Base-by-base conservation (phyloP, 2,888 invertebrate genomes). In the Cryptocephalus primarius region DNA sequence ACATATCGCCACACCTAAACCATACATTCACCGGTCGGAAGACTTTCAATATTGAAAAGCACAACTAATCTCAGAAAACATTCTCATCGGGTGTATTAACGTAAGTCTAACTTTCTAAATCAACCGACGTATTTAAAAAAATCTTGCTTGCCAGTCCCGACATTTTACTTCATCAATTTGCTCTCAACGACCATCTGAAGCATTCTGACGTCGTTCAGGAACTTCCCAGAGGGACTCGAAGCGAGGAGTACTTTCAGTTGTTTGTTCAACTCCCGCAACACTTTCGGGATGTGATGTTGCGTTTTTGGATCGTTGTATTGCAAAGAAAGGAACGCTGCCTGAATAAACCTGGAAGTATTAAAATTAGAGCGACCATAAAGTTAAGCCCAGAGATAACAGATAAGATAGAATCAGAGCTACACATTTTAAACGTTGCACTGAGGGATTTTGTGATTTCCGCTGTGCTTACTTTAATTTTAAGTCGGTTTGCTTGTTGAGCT, bases 261-360 rank as follows among this genome's bases (percentile, higher is more conserved):
- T 63, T 80, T 80, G 64, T 83, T 79, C 9, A 93, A 74, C 57
- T 85, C 84, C 50, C 79, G 76, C 46, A 93, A 71, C 32, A 94
- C 87, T 32, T 76, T 78, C 0, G 86, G 85, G 60, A 90, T 79
- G 70, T 92, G 91, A 62, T 90, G 90, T 52, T 82, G 78, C 0
- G 88, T 89, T 42, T 88, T 80, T 0, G 85, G 80, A 71, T 88
- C 83, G 9, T 72, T 72, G 4, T 80, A 76, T 69, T 91, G 88
- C 48, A 94, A 73, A 64, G 84, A 86, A 70, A 90, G 77, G 48
- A 94, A 77, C 0, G 92, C 90, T 65, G 91, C 91, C 61, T 88
- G 85, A 47, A 94, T 74, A 74, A 88, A 93, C 62, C 92, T 92
- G 70, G 8, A 72, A 68, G 10, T 33, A 9, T n/a, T 13, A 4